These are phyloP conservation scores for Drosophila macrospina DNA, from an alignment of 2,888 invertebrate species.

Conservation along the genomic window DNA sequence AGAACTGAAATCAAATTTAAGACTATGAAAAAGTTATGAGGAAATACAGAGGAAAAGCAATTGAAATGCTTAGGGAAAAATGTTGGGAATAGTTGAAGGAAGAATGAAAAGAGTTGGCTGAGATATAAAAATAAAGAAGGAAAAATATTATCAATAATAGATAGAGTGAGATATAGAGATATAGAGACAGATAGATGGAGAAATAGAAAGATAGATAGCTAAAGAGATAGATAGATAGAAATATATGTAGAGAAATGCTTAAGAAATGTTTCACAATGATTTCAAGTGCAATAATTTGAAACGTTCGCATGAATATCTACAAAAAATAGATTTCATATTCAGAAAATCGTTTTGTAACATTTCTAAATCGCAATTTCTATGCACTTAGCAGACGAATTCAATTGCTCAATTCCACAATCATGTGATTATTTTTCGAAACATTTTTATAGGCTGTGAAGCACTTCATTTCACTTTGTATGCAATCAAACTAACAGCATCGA, in stretches of 20 bases:
- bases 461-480: conserved; percentile 54
- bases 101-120: too few species aligned
- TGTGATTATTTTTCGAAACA: conserved; percentile 5
- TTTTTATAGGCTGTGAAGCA: conserved; percentile 45
- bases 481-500: conserved; percentile 60
- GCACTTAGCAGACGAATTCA: conserved; percentile 5
- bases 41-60: too few species aligned
- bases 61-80: too few species aligned
- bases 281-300: too few species aligned
- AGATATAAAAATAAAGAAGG: too few species aligned
- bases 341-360: neutral
- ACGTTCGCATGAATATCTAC: neutral
- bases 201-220: neutral
- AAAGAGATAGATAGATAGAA: neutral
- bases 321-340: conserved; percentile 3
- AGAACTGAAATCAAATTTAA: too few species aligned
- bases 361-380: neutral
- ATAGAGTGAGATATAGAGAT: neutral
- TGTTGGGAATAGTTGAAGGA: too few species aligned
- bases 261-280: neutral
- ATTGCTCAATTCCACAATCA: conserved; percentile 10
- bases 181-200: neutral
- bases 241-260: neutral
- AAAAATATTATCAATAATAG: too few species aligned
- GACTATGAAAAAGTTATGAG: too few species aligned